Evolutionary conservation across 2,113 vertebrate species (phyloP), one percentile per base, ranked within the genome.

Genomic region (Gobiocypris rarus): DNA sequence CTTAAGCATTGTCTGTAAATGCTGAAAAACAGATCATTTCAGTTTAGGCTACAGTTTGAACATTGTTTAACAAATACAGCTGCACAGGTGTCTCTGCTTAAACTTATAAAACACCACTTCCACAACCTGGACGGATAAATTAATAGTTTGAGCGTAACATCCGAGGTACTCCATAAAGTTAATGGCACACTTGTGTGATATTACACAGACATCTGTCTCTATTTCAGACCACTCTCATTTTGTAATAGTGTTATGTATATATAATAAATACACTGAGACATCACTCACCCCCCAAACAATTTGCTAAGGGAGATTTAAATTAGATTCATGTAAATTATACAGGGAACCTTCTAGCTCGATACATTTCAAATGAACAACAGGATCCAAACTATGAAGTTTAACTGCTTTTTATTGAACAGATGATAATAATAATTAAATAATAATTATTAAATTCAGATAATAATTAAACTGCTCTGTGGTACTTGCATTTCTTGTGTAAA

Each of bases 1-100:
- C 93, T 99, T 99, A 95, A 99, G 91, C 98, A 99, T 99, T 91
- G 96, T 99, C 95, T 99, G 98, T 92, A 99, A 98, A 94, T 99
- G 97, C 98, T 99, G 90, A 86, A 90, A 92, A 79, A 88, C 19
- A 89, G 28, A 93, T 31, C 17, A 56, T 5, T 15, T 34, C 1
- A 3, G 9, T 54, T 56, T 76, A 76, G 52, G 9, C 52, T 38
- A 10, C 24, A 59, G 43, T 24, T 50, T 56, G 19, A 56, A 38
- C 17, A 38, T 10, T 13, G 17, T 58, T 24, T 7, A 77, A 58
- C 52, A 76, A 34, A n/a, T 4, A 58, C 14, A 75, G 48, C 52
- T 54, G 3, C 15, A 31, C 45, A 52, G 24, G 4, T 75, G 73
- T 26, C 73, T 78, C 75, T 7, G 24, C 11, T 81, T 81, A 19